Percentiles rank a stretch among this genome's conserved stretches.
phyloP scores from a whole-genome alignment of 1,140 invertebrate genomes.

The Luehdorfia chinensis region DNA sequence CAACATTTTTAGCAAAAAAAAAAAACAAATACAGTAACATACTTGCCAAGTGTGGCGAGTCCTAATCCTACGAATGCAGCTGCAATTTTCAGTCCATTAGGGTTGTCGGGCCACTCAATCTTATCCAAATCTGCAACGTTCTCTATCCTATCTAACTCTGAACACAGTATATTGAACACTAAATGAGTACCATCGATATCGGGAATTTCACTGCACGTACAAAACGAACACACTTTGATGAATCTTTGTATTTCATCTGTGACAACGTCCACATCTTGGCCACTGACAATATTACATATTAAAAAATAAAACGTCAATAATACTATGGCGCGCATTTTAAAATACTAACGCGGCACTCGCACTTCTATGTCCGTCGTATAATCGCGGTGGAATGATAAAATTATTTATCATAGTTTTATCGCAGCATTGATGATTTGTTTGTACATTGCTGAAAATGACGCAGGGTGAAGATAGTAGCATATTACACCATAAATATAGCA shows the following conservation, averaged over 20 bases:
- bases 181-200: constrained; percentile 58
- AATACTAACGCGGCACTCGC: constrained; percentile 30
- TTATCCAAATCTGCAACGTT: constrained; percentile 63
- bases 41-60: constrained; percentile 64
- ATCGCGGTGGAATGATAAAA: constrained; percentile 67
- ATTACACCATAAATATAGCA: constrained; percentile 19
- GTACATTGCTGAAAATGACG: constrained; percentile 56
- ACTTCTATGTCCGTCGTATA: constrained; percentile 45
- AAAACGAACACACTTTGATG: constrained; percentile 58
- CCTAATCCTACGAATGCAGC: constrained; percentile 61
- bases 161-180: constrained; percentile 66
- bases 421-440: constrained; percentile 43
- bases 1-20: constrained; percentile 8
- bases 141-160: constrained; percentile 53
- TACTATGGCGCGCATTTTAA: constrained; percentile 53
- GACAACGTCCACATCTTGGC: constrained; percentile 32
- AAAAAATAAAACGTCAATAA: constrained; percentile 57
- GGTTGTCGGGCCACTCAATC: constrained; percentile 63
- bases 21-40: constrained; percentile 32
- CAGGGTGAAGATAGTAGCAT: constrained; percentile 24
- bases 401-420: constrained; percentile 62
- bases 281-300: constrained; percentile 36
- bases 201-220: constrained; percentile 68
- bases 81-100: constrained; percentile 61
- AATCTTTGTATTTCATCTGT: constrained; percentile 39